These are phyloP conservation scores for Psilopsiagon aymara DNA, from an alignment of 2,113 vertebrate species.

Conservation along the genomic window DNA sequence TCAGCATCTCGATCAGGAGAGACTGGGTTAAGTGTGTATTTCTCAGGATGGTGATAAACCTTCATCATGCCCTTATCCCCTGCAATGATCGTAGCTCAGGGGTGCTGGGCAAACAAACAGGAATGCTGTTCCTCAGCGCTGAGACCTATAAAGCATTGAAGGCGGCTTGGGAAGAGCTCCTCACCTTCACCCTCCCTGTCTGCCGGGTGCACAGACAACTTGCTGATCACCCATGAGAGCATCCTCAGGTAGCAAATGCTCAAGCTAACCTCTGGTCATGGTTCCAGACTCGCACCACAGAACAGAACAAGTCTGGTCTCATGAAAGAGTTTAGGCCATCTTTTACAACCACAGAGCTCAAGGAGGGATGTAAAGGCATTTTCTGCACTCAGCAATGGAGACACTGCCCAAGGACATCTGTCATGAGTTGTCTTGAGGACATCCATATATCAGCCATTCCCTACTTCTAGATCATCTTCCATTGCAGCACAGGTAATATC, in stretches of 20 bases:
- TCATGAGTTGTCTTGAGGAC: not conserved
- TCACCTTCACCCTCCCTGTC: not conserved
- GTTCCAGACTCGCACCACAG: not conserved
- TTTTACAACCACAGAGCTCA: not conserved
- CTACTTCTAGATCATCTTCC: not conserved
- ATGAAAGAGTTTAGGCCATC: not conserved
- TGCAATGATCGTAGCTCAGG: not conserved
- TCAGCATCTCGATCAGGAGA: not conserved
- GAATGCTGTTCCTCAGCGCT: not conserved
- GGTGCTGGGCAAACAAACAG: not conserved
- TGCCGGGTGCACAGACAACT: not conserved
- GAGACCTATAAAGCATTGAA: not conserved
- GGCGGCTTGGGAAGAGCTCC: not conserved
- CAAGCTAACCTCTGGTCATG: not conserved
- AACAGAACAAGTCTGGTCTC: not conserved
- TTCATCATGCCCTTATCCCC: not conserved
- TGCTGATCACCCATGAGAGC: not conserved
- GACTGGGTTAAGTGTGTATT: not conserved
- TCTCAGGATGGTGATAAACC: not conserved
- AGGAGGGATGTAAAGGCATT: not conserved
- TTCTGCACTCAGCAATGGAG: not conserved
- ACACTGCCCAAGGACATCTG: not conserved
- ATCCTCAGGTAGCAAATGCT: not conserved
- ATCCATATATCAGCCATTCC: not conserved
- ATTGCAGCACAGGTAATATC: not conserved